Evolutionary conservation across 2,113 vertebrate species (phyloP).

Genomic region (Grammomys dolichurus): DNA sequence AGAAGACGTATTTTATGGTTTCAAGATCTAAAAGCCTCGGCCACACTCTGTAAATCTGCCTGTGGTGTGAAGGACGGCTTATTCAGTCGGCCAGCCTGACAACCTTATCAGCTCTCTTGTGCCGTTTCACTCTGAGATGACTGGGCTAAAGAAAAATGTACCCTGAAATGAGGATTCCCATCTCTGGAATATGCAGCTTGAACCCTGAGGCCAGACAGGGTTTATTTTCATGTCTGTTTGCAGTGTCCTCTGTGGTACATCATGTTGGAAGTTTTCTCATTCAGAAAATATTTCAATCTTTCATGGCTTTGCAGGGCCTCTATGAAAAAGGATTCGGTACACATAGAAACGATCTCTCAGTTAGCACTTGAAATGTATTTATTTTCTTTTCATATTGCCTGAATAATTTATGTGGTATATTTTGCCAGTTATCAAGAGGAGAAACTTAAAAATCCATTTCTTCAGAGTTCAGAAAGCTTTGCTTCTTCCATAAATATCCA

Average conservation of each 20-base stretch:
- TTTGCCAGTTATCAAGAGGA: constrained; percentile 55
- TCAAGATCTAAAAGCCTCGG: constrained; percentile 71
- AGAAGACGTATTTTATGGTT: constrained; percentile 77
- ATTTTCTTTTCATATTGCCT: constrained; percentile 68
- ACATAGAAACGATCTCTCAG: constrained; percentile 62
- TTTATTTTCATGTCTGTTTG: constrained; percentile 80
- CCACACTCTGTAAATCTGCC: constrained; percentile 71
- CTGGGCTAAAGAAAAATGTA: constrained; percentile 80
- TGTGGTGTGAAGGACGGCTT: constrained; percentile 61
- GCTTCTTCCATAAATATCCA: constrained; percentile 44
- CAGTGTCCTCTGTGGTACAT: constrained; percentile 66
- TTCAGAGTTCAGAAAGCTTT: constrained; percentile 57
- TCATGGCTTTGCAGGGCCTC: constrained; percentile 37
- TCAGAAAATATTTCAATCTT: constrained; percentile 79
- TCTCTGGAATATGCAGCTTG: constrained; percentile 75
- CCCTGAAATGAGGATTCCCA: constrained; percentile 75
- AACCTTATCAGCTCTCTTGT: constrained; percentile 61
- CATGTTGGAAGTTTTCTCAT: constrained; percentile 79
- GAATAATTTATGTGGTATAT: constrained; percentile 69
- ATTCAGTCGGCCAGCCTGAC: constrained; percentile 61
- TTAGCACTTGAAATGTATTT: constrained; percentile 64
- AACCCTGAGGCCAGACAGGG: constrained; percentile 78
- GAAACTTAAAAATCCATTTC: constrained; percentile 58
- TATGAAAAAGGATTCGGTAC: not conserved
- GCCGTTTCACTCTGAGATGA: constrained; percentile 77